Conservation (phyloP, 2,113 vertebrate genomes). For the Otocyon megalotis region DNA sequence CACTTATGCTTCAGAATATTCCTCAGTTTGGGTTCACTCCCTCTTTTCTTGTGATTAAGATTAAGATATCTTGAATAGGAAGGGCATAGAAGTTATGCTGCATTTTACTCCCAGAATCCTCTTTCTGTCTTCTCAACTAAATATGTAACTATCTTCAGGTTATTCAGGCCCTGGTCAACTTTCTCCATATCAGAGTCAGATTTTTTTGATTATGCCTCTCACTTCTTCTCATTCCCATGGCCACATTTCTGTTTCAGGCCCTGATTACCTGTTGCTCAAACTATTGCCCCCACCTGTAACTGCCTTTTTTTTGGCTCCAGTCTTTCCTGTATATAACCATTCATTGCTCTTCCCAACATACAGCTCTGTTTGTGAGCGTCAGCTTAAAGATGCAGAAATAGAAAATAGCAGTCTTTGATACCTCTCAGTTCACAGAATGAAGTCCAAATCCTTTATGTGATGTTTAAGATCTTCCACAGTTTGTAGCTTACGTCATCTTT, state of each 20-base stretch:
- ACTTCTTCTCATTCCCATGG: background rate
- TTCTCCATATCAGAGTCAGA: background rate
- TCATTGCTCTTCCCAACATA: background rate
- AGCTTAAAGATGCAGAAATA: background rate
- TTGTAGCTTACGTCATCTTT: background rate
- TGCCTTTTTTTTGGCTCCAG: background rate
- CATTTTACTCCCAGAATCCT: background rate
- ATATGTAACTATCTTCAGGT: background rate
- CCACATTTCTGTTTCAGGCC: background rate
- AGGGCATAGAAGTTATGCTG: background rate
- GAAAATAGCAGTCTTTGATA: background rate
- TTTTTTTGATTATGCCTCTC: background rate
- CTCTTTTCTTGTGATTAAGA: background rate
- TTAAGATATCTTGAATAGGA: background rate
- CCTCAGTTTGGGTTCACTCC: background rate
- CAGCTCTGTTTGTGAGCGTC: background rate
- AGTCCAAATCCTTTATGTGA: background rate
- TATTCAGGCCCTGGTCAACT: background rate
- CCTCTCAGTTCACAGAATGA: background rate
- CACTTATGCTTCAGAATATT: background rate
- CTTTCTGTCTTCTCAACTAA: background rate
- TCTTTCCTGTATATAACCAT: background rate
- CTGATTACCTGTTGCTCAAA: background rate
- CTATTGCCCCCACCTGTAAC: background rate
- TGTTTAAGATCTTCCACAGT: background rate